Evolutionary conservation across 2,888 invertebrate species (phyloP), one percentile per base, ranked within the genome.

Genomic region (Caenorhabditis afra): DNA sequence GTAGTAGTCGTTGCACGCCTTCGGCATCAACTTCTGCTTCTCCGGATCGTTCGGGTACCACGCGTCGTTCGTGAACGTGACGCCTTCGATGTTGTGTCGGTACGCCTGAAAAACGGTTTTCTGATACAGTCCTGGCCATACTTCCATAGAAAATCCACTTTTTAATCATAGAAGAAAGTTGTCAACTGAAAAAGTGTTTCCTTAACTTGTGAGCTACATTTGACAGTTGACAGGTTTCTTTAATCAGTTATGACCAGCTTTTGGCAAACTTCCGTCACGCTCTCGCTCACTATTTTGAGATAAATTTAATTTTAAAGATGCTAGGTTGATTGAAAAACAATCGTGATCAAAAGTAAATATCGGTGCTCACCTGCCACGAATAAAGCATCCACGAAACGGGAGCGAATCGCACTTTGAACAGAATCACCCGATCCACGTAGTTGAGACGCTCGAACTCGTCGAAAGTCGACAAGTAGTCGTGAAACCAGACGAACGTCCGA

Each of bases 351-450:
- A n/a, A n/a, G n/a, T n/a, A n/a, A n/a, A n/a, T n/a, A n/a, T 7
- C 29, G 29, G 7, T 29, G 29, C 29, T 29, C 18, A 47, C 47
- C 47, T 73, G 57, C 41, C 59, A 85, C 0, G 82, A 73, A 50
- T 84, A 82, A 8, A 79, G 59, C 16, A 82, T 57, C 85, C 85
- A 85, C 20, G 80, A 71, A 12, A 82, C 79, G 1, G 83, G 83
- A 0, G 83, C 83, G 16, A 82, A 77, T 8, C 85, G 73, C 57
- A 77, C 61, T 18, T 74, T 67, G 37, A 84, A 80, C 20, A 84
- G 74, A 1, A 58, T 58, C 23, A 65, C 52, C 14, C 74, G 75
- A 47, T 85, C 85, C 4, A 18, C 20, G 3, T 53, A 47, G 20
- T 68, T 61, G 12, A 85, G 74, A 11, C 45, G 68, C 81, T 71